Percentiles rank a stretch among this genome's conserved stretches.
Evolutionary conservation across 2,113 vertebrate genomes (phyloP).

Genomic region (Limanda limanda): DNA sequence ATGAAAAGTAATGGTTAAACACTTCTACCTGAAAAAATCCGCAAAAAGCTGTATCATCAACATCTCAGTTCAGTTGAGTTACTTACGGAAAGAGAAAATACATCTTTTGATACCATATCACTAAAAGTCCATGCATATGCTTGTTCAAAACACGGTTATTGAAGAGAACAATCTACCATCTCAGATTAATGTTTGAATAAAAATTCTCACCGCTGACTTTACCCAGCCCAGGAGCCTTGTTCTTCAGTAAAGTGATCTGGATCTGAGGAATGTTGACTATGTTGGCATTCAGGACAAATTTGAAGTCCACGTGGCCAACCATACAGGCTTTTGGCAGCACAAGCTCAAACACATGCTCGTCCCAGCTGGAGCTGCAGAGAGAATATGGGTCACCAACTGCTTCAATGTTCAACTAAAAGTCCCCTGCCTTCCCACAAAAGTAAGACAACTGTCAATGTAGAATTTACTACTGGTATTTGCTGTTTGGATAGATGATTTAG

Average conservation of each 20-base stretch:
- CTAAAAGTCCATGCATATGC: neutral
- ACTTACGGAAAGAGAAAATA: neutral
- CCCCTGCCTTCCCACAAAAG: neutral
- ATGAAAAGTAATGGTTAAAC: constrained; percentile 3
- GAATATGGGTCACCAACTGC: neutral
- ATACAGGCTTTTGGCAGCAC: constrained; percentile 98
- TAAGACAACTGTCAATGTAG: neutral
- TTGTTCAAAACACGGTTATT: neutral
- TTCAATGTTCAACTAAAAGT: neutral
- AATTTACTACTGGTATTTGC: too few species aligned
- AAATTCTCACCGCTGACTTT: constrained; percentile 93
- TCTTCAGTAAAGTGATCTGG: constrained; percentile 98
- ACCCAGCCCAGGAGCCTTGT: constrained; percentile 96
- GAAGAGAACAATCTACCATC: neutral
- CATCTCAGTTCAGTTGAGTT: neutral
- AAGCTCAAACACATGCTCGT: constrained; percentile 98
- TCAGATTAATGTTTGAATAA: neutral
- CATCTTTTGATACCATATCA: neutral
- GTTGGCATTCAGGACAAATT: constrained; percentile 97
- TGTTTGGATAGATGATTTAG: too few species aligned
- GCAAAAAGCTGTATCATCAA: neutral
- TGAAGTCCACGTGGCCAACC: constrained; percentile 99
- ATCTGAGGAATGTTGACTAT: constrained; percentile 98
- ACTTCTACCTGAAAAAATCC: neutral
- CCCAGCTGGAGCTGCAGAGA: constrained; percentile 93